Evolutionary conservation across 2,888 invertebrate species (phyloP), one percentile per base, ranked within the genome.

Genomic region (Lepetodrilus schrolli): DNA sequence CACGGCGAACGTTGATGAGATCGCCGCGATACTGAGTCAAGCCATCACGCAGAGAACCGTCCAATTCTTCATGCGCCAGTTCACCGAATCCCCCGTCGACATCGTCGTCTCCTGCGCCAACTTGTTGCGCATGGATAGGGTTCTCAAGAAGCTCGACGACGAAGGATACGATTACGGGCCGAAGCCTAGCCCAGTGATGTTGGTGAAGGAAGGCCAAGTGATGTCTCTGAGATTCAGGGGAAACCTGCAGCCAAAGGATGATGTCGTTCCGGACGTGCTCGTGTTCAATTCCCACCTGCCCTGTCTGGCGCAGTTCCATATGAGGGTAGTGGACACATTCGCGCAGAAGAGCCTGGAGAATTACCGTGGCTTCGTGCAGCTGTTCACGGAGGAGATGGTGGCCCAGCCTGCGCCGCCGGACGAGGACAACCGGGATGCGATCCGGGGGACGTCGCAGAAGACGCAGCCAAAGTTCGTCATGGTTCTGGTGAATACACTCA

Each of bases 321-420:
- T 87, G 8, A 73, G 69, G 7, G 87, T 87, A 74, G 78, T 84
- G 1, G 88, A 89, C 69, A 79, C 77, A 43, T 89, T 85, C 77
- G 88, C 89, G 0, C 89, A 89, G 78, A 88, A 87, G 71, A 81
- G 85, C 23, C 80, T 89, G 37, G 80, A 82, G 68, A 83, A 84
- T 43, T 89, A 86, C 77, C 73, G 88, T 43, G 89, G 89, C 4
- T 89, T 89, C 71, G 83, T 80, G 17, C 88, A 88, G 80, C 26
- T 88, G n/a, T 86, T 76, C 73, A 85, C 86, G 1, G 78, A 78
- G 43, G 80, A 78, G 13, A 21, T 81, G 20, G 81, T 85, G 10
- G 78, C 82, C 4, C 73, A 70, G 30, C 74, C 76, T 5, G 65
- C 76, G 0, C 73, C 72, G 4, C 68, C 69, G 2, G 72, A 76